Percentiles rank a stretch among this genome's conserved stretches.
Conservation (phyloP, 92 coral and sea anemone genomes). For the Micromussa lordhowensis region DNA sequence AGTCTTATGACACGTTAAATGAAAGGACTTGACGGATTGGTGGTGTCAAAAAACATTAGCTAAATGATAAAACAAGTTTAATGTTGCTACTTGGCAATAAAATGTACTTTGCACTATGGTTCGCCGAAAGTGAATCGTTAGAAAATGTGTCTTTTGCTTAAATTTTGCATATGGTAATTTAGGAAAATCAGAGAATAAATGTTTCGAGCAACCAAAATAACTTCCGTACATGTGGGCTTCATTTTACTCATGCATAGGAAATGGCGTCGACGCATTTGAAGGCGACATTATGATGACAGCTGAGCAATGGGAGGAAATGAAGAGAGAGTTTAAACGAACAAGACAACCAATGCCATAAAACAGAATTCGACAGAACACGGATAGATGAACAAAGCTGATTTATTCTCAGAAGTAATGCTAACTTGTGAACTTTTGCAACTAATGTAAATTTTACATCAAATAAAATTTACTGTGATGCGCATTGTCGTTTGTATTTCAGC, state of each 20-base stretch:
- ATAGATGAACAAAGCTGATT: not conserved
- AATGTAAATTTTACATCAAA: not conserved
- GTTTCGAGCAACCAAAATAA: not conserved
- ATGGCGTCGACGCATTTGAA: conserved; percentile 72
- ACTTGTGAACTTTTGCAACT: not conserved
- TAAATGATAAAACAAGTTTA: no score
- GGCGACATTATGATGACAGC: conserved; percentile 80
- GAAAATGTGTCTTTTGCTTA: not conserved
- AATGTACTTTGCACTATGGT: not conserved
- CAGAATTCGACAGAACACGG: not conserved
- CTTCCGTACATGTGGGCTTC: not conserved
- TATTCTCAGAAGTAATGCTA: not conserved
- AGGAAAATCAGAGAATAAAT: not conserved
- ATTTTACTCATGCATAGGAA: conserved; percentile 29
- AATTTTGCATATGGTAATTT: not conserved
- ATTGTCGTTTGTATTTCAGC: not conserved
- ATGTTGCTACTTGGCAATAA: no score
- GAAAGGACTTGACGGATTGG: not conserved
- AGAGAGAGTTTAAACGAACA: conserved; percentile 57
- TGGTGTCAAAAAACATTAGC: not conserved
- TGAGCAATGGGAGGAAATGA: conserved; percentile 65
- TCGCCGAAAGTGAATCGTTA: not conserved
- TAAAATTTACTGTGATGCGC: not conserved
- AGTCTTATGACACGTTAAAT: not conserved
- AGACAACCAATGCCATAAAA: conserved; percentile 47